phyloP scores from a whole-genome alignment of 2,113 vertebrate species.

The Halichoeres trimaculatus region DNA sequence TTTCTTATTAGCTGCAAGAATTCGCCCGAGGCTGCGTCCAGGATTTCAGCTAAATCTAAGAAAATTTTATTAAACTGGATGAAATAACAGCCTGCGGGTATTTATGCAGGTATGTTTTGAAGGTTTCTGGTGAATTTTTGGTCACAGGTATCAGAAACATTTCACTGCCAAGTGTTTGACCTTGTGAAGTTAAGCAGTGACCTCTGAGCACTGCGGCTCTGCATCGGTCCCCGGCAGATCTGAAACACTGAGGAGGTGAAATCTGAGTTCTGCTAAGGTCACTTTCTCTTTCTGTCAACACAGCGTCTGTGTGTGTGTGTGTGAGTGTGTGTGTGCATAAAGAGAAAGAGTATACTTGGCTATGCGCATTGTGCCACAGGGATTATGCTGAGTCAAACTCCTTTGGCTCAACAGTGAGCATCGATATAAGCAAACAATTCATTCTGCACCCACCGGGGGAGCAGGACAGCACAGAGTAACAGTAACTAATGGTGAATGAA shows the following conservation, averaged over 20 bases:
- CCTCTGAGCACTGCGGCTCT: constrained; percentile 55
- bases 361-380: constrained; percentile 20
- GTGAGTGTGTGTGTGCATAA: neutral
- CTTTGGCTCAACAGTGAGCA: neutral
- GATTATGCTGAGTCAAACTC: constrained; percentile 49
- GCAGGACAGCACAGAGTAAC: neutral
- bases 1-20: neutral
- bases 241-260: constrained; percentile 78
- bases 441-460: neutral
- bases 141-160: neutral
- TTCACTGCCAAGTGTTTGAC: constrained; percentile 4
- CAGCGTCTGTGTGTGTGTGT: constrained; percentile 9
- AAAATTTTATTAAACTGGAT: neutral
- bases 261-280: constrained; percentile 71
- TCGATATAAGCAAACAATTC: constrained; percentile 9
- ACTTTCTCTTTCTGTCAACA: constrained; percentile 67
- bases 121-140: neutral
- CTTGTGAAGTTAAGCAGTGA: constrained; percentile 46
- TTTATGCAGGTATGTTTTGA: neutral
- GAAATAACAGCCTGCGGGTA: neutral
- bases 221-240: constrained; percentile 49
- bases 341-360: constrained; percentile 23
- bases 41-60: neutral
- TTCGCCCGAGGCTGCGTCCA: neutral
- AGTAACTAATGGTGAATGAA: neutral